Evolutionary conservation across 2,888 invertebrate species (phyloP), one percentile per base, ranked within the genome.

Genomic region (Penaeus monodon): DNA sequence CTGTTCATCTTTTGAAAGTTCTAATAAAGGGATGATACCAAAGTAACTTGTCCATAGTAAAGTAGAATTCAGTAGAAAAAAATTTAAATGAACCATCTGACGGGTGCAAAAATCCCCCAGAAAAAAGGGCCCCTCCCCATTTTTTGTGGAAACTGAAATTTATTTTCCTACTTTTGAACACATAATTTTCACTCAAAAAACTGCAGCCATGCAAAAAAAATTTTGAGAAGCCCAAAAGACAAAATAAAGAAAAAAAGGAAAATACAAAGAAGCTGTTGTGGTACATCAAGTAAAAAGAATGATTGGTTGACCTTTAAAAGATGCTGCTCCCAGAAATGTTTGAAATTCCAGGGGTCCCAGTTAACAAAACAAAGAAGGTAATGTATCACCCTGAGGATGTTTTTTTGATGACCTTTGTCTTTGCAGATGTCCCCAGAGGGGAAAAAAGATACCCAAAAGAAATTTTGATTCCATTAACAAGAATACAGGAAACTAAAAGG

Each of bases 81-180:
- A 29, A 20, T 70, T 63, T 84, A n/a, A 22, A 78, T 78, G n/a
- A 84, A 84, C 29, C 79, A 79, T 64, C 38, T 22, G 70, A 84
- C n/a, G 49, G 33, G 38, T 84, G 84, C 70, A 70, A 49, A 44
- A 27, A 78, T 20, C 78, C 84, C 24, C 78, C 78, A 29, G 84
- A 84, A 24, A 68, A 64, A 49, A 84, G 68, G 65, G n/a, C n/a
- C n/a, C 84, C 84, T 38, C 38, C 68, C 24, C 84, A 78, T n/a
- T 64, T 70, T 84, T 14, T 84, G 79, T 73, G 78, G 68, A 24
- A 84, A 78, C 33, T 84, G 84, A 38, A 79, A 68, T 44, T 27
- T 2, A 24, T 84, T 77, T 84, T 24, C 68, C 64, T 22, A 82
- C 65, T 44, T 76, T 82, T 29, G 33, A 82, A n/a, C n/a, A 70